Evolutionary conservation across 2,113 vertebrate genomes (phyloP).

Genomic region (Oryzias curvinotus): DNA sequence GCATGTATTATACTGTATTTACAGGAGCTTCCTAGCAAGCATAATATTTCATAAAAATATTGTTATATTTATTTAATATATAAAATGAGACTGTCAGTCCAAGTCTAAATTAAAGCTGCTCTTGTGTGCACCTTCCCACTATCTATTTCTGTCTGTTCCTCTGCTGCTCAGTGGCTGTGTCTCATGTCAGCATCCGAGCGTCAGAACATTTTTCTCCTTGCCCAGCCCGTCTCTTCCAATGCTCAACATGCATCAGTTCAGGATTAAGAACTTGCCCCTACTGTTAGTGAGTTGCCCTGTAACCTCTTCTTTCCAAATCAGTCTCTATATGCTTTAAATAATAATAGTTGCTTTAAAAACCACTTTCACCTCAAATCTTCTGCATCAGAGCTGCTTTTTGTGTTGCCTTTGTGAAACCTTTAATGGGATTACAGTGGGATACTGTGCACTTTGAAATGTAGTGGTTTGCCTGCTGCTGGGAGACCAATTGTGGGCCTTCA

Average conservation of each 20-base stretch:
- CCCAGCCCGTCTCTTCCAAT: neutral
- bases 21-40: no score
- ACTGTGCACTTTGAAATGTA: conserved; percentile 15
- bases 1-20: no score
- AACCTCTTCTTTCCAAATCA: neutral
- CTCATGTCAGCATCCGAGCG: conserved; percentile 6
- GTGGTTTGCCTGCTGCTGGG: conserved; percentile 26
- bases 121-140: neutral
- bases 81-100: no score
- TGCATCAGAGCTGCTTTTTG: conserved; percentile 4
- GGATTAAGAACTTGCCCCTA: conserved; percentile 45
- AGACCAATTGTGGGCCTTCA: conserved; percentile 22
- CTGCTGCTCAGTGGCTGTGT: neutral
- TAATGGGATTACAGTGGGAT: conserved; percentile 33
- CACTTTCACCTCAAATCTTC: neutral
- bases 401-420: conserved; percentile 13
- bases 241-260: conserved; percentile 46
- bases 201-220: conserved; percentile 18
- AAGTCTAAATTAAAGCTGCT: neutral
- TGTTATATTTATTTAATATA: neutral
- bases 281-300: conserved; percentile 5
- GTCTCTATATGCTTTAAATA: neutral
- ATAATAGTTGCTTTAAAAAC: neutral
- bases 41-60: neutral
- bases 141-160: neutral